Evolutionary conservation across 1,140 invertebrate genomes (phyloP).

Genomic region (Drosophila quadrilineata): DNA sequence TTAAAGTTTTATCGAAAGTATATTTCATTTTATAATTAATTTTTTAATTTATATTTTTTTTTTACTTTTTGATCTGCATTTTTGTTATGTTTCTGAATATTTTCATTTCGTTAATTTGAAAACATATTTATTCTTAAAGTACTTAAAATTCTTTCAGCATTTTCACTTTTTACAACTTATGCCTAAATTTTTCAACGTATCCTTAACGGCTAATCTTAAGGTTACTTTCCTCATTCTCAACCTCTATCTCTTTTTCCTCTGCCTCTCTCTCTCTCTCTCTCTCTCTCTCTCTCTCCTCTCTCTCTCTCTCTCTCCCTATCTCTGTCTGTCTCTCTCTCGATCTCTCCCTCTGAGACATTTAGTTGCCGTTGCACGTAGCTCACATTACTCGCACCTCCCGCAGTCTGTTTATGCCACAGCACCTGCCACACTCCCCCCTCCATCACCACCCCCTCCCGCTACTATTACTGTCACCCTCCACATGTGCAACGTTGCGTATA

Average conservation of each 20-base stretch:
- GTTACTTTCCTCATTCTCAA: no score
- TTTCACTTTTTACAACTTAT: no score
- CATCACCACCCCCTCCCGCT: no score
- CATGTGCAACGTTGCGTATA: constrained; percentile 45
- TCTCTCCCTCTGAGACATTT: constrained; percentile 19
- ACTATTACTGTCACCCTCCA: not conserved
- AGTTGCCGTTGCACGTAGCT: constrained; percentile 29
- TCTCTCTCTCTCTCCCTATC: no score
- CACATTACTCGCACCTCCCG: constrained; percentile 43
- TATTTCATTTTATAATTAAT: not conserved
- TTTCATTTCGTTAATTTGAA: not conserved
- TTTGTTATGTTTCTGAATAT: no score
- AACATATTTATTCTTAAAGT: not conserved
- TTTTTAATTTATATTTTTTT: not conserved
- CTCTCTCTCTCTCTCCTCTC: no score
- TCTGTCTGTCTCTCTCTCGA: no score
- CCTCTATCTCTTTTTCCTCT: no score
- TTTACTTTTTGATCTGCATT: not conserved
- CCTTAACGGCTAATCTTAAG: no score
- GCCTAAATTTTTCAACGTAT: no score
- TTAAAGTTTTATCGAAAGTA: not conserved
- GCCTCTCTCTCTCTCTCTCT: not conserved
- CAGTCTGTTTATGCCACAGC: no score
- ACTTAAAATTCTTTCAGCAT: no score
- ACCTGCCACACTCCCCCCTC: not conserved